phyloP scores from a whole-genome alignment of 2,888 invertebrate genomes.

The Apoderus coryli region DNA sequence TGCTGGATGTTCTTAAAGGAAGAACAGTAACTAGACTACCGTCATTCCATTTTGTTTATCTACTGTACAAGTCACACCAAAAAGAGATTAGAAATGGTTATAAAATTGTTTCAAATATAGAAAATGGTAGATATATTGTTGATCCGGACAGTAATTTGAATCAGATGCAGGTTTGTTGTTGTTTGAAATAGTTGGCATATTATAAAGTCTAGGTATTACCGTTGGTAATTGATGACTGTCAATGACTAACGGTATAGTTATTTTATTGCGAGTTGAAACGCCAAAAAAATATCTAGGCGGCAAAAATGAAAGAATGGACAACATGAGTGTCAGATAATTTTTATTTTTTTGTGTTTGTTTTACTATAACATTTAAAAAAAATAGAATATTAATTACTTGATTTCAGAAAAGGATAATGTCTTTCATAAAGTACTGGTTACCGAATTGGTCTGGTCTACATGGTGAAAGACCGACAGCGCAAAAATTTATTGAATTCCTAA shows the following conservation, averaged over 20 bases:
- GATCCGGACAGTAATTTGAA: slow-evolving; percentile 48
- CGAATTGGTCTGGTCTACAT: slow-evolving; percentile 33
- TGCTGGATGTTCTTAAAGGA: slow-evolving; percentile 45
- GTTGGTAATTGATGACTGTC: too few relatives aligned
- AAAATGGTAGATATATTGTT: slow-evolving; percentile 44
- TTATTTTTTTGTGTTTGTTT: too few relatives aligned
- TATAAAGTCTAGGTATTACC: background rate
- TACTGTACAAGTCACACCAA: slow-evolving; percentile 46
- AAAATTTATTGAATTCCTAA: slow-evolving; percentile 37
- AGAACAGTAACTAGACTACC: slow-evolving; percentile 62
- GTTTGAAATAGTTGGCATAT: background rate
- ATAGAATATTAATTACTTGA: too few relatives aligned
- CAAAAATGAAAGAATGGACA: too few relatives aligned
- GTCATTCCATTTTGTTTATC: slow-evolving; percentile 52
- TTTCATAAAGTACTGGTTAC: slow-evolving; percentile 37
- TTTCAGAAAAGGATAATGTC: slow-evolving; percentile 31
- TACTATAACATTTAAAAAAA: too few relatives aligned
- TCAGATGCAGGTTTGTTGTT: slow-evolving; percentile 28
- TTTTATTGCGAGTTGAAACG: too few relatives aligned
- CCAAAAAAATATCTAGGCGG: too few relatives aligned
- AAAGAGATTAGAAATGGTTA: slow-evolving; percentile 40
- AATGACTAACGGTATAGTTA: too few relatives aligned
- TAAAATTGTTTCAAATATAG: slow-evolving; percentile 35
- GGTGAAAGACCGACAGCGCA: slow-evolving; percentile 37
- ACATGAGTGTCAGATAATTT: too few relatives aligned